Evolutionary conservation across 2,113 vertebrate genomes (phyloP).

Genomic region (Opisthocomus hoazin): DNA sequence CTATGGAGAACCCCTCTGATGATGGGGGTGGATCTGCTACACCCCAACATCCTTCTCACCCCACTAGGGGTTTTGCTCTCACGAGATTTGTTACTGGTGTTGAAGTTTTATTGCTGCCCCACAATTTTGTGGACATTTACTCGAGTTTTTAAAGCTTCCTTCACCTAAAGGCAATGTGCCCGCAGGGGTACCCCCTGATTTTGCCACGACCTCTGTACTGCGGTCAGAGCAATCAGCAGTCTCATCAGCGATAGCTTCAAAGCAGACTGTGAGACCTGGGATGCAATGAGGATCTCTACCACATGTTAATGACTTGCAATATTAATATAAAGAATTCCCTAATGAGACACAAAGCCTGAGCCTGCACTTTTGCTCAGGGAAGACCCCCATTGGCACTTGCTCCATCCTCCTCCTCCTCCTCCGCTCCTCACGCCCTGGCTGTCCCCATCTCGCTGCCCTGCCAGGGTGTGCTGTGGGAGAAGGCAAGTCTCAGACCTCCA

Average conservation of each 20-base stretch:
- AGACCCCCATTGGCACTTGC: rapidly evolving
- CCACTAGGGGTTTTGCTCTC: background rate
- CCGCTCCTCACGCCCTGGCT: background rate
- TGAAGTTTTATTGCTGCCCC: background rate
- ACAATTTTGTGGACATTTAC: background rate
- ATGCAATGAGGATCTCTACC: background rate
- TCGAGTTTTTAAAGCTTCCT: background rate
- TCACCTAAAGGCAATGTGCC: rapidly evolving
- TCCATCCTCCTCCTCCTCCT: background rate
- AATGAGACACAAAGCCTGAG: background rate
- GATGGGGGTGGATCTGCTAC: background rate
- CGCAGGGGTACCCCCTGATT: background rate
- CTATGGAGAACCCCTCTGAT: background rate
- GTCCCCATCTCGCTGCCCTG: too few species aligned
- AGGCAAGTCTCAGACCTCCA: rapidly evolving
- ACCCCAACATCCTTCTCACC: background rate
- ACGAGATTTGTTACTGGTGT: background rate
- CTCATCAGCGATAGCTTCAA: background rate
- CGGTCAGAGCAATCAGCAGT: background rate
- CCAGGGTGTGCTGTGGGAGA: background rate
- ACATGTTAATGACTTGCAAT: background rate
- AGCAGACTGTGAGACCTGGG: background rate
- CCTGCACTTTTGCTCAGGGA: background rate
- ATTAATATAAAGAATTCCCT: background rate
- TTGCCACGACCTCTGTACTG: background rate